Percentiles rank a stretch among this genome's conserved stretches.
Conservation (phyloP, 2,113 vertebrate genomes). For the Microtus montanus region DNA sequence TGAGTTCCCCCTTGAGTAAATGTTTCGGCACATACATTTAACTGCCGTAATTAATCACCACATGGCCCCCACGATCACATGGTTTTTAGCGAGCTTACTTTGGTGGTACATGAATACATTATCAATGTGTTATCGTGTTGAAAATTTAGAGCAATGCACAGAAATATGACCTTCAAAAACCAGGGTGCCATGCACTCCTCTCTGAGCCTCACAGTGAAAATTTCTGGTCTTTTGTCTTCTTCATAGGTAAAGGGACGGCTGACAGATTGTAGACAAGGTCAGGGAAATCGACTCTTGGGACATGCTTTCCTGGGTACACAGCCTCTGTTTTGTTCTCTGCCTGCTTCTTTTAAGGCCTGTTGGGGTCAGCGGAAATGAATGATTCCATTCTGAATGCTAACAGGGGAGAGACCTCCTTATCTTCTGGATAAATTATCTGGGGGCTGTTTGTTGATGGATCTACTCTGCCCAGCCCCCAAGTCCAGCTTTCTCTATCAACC, state of each 20-base stretch:
- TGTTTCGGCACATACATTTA: not conserved
- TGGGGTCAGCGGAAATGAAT: not conserved
- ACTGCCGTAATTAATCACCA: not conserved
- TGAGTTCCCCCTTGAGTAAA: constrained; percentile 3
- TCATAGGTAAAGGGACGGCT: not conserved
- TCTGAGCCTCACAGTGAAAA: not conserved
- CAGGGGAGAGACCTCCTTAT: not conserved
- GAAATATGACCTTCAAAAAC: not conserved
- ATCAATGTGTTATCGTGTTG: not conserved
- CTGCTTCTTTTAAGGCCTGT: not conserved
- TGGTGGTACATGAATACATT: not conserved
- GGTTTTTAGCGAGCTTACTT: not conserved
- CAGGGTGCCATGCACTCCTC: not conserved
- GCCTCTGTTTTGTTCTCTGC: not conserved
- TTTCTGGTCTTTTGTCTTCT: not conserved
- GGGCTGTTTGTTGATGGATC: not conserved
- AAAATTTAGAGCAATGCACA: not conserved
- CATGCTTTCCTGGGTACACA: not conserved
- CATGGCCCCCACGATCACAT: not conserved
- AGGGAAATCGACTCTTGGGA: not conserved
- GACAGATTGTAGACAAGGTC: not conserved
- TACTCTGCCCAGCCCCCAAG: not conserved
- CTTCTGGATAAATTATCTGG: not conserved
- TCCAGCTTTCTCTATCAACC: not conserved
- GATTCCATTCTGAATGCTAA: not conserved